Evolutionary conservation across 2,888 invertebrate species (phyloP).

Genomic region (Cheilosia soror): DNA sequence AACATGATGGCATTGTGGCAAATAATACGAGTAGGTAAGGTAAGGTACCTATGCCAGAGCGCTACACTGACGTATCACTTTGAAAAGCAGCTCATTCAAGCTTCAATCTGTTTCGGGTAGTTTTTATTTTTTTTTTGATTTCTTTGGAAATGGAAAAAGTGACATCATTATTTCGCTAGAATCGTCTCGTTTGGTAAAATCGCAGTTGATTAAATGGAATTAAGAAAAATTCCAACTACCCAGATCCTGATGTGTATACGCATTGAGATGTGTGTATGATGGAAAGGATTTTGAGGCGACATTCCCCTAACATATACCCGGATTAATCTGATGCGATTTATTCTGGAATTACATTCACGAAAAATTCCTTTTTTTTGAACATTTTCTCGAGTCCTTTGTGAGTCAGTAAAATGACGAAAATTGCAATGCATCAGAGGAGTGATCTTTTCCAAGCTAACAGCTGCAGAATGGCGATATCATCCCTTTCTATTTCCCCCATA

Average conservation of each 20-base stretch:
- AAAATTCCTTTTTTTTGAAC: background rate
- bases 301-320: background rate
- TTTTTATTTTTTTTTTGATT: background rate
- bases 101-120: background rate
- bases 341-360: conserved; percentile 11
- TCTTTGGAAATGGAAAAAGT: too few species aligned
- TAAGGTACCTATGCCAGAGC: background rate
- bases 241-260: background rate
- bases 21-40: background rate
- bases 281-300: too few species aligned
- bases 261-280: too few species aligned
- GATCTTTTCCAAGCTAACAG: conserved; percentile 31
- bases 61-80: background rate
- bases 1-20: conserved; percentile 6
- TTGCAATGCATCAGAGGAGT: conserved; percentile 1
- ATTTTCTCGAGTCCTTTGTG: conserved; percentile 15
- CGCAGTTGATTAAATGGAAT: conserved; percentile 42
- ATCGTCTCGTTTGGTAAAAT: conserved; percentile 12
- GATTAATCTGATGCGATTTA: conserved; percentile 5
- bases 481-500: conserved; percentile 27
- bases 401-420: background rate
- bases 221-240: background rate
- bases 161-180: conserved; percentile 48
- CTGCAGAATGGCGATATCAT: conserved; percentile 25
- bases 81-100: background rate